Evolutionary conservation across 2,888 invertebrate species (phyloP).

Genomic region (Agrotis ipsilon): DNA sequence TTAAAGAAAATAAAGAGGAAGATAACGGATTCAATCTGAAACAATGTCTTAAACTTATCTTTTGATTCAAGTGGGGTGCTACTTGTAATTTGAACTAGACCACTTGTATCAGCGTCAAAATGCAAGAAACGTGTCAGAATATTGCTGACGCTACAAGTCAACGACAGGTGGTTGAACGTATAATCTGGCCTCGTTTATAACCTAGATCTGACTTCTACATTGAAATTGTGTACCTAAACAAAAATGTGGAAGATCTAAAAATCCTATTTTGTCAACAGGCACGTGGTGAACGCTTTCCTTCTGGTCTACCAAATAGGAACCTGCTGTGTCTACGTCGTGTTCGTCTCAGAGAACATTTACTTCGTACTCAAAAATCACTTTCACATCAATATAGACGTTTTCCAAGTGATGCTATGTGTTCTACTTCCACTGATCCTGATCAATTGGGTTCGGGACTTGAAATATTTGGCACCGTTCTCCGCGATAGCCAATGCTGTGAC

Average conservation of each 20-base stretch:
- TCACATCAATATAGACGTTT: conserved; percentile 87
- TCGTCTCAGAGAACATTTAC: conserved; percentile 97
- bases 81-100: conserved; percentile 4
- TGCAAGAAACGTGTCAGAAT: conserved; percentile 7
- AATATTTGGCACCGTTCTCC: conserved; percentile 97
- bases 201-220: too few species aligned
- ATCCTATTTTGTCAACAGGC: conserved; percentile 86
- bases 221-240: too few species aligned
- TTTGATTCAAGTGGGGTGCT: conserved; percentile 13
- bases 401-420: conserved; percentile 93
- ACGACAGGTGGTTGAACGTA: too few species aligned
- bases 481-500: conserved; percentile 97
- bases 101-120: not conserved
- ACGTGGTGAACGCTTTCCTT: conserved; percentile 94
- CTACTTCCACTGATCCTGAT: conserved; percentile 94
- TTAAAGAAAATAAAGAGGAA: conserved; percentile 9
- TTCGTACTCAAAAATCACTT: conserved; percentile 91
- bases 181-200: too few species aligned
- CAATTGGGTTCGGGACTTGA: conserved; percentile 96
- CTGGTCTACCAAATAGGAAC: conserved; percentile 98
- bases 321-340: conserved; percentile 99
- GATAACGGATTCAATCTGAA: conserved; percentile 16
- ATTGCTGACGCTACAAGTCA: not conserved
- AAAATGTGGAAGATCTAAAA: not conserved
- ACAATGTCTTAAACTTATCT: conserved; percentile 9